Percentiles rank a stretch among this genome's conserved stretches.
Conservation (phyloP, 1,140 invertebrate genomes). For the Bombus difficillimus region DNA sequence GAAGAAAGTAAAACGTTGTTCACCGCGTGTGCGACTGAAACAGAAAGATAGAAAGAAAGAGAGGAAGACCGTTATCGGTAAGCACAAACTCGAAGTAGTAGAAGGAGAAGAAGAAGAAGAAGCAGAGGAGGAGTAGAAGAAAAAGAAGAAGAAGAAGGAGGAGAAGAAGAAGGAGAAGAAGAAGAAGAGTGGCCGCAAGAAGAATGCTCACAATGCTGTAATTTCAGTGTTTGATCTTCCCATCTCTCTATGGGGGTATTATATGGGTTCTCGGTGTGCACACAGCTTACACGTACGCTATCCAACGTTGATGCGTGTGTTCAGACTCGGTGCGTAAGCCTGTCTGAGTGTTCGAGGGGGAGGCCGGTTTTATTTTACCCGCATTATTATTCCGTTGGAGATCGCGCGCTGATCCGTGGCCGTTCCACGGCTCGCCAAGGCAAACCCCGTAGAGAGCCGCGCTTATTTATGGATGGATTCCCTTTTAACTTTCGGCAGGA, state of each 20-base stretch:
- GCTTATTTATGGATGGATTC: constrained; percentile 81
- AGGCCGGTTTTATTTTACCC: constrained; percentile 78
- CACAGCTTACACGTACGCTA: constrained; percentile 36
- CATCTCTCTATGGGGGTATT: constrained; percentile 78
- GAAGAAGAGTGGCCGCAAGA: constrained; percentile 71
- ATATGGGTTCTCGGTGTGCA: constrained; percentile 70
- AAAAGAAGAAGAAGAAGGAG: constrained; percentile 44
- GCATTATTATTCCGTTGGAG: constrained; percentile 82
- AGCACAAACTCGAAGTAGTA: constrained; percentile 56
- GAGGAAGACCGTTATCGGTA: constrained; percentile 70
- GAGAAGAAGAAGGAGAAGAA: constrained; percentile 52
- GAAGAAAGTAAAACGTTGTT: constrained; percentile 50
- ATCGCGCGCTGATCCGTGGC: constrained; percentile 73
- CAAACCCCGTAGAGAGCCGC: constrained; percentile 60
- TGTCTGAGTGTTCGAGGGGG: constrained; percentile 61
- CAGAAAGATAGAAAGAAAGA: constrained; percentile 15
- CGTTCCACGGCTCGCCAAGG: constrained; percentile 57
- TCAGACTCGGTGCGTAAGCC: constrained; percentile 27
- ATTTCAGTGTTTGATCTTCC: constrained; percentile 81
- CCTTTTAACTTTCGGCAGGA: constrained; percentile 75
- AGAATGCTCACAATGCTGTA: constrained; percentile 80
- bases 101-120: constrained; percentile 46
- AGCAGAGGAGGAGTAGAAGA: constrained; percentile 60
- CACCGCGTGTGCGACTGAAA: constrained; percentile 39
- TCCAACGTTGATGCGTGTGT: constrained; percentile 39